Evolutionary conservation across 2,888 invertebrate genomes (phyloP).

Genomic region (Lampropteryx suffumata): DNA sequence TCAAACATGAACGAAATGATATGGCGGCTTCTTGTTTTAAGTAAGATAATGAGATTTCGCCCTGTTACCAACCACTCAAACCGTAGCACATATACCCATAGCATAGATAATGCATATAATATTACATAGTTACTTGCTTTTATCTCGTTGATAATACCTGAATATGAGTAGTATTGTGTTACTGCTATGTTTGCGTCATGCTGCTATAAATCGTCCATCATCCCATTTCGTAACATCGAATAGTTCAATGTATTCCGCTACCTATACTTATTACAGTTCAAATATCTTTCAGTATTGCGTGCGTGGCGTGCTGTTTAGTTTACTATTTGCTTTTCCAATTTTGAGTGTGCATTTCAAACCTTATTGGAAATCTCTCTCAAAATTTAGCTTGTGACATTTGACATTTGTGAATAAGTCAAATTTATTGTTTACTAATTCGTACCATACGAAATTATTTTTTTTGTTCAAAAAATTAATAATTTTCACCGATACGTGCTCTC

Average conservation of each 20-base stretch:
- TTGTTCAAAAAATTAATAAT: too few relatives aligned
- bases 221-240: slow-evolving; percentile 9
- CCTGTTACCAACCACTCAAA: background rate
- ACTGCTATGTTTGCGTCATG: slow-evolving; percentile 7
- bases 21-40: slow-evolving; percentile 15
- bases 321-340: slow-evolving; percentile 21
- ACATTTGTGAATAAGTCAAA: slow-evolving; percentile 37
- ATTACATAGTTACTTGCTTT: too few relatives aligned
- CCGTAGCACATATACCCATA: background rate
- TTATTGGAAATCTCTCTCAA: slow-evolving; percentile 15
- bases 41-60: slow-evolving; percentile 16
- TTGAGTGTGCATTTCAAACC: slow-evolving; percentile 6
- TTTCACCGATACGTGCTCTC: too few relatives aligned
- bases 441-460: slow-evolving; percentile 6
- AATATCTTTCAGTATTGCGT: slow-evolving; percentile 33
- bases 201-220: slow-evolving; percentile 13
- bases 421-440: slow-evolving; percentile 27
- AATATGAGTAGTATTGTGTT: background rate
- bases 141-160: too few relatives aligned
- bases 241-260: slow-evolving; percentile 26
- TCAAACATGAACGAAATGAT: slow-evolving; percentile 22
- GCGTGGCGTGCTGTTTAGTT: slow-evolving; percentile 27
- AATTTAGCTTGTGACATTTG: slow-evolving; percentile 27
- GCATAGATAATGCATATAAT: too few relatives aligned
- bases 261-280: slow-evolving; percentile 37